phyloP scores from a whole-genome alignment of 2,113 vertebrate genomes.

The Tenrec ecaudatus region DNA sequence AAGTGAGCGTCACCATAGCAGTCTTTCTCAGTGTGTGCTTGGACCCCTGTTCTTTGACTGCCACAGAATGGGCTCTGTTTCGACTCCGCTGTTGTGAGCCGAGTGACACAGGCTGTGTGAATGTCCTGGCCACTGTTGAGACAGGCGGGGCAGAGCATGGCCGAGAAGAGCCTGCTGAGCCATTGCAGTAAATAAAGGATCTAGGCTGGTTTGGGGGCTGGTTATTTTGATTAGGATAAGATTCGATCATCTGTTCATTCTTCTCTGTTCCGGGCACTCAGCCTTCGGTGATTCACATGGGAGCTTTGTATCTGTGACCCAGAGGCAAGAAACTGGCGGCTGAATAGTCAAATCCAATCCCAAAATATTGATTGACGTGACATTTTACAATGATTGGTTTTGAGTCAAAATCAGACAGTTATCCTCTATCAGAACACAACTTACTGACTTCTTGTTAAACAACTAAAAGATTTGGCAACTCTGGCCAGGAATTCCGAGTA shows the following conservation, averaged over 20 bases:
- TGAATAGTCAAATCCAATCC: background rate
- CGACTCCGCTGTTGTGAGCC: background rate
- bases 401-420: background rate
- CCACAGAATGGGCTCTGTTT: background rate
- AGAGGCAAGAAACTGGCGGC: background rate
- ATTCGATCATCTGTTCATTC: background rate
- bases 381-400: background rate
- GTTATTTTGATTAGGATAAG: background rate
- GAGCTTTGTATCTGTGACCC: background rate
- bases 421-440: background rate
- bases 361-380: background rate
- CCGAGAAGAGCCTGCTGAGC: background rate
- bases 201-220: background rate
- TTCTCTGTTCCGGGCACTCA: background rate
- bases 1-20: background rate
- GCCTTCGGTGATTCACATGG: background rate
- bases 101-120: background rate
- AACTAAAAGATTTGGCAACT: background rate
- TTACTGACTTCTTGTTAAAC: background rate
- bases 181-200: background rate
- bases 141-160: rapidly evolving
- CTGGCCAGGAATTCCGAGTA: background rate
- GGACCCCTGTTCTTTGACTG: background rate
- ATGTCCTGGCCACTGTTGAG: rapidly evolving
- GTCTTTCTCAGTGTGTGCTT: background rate